Percentiles rank a stretch among this genome's conserved stretches.
Conservation (phyloP, 2,888 invertebrate genomes). For the Tortricodes alternella region DNA sequence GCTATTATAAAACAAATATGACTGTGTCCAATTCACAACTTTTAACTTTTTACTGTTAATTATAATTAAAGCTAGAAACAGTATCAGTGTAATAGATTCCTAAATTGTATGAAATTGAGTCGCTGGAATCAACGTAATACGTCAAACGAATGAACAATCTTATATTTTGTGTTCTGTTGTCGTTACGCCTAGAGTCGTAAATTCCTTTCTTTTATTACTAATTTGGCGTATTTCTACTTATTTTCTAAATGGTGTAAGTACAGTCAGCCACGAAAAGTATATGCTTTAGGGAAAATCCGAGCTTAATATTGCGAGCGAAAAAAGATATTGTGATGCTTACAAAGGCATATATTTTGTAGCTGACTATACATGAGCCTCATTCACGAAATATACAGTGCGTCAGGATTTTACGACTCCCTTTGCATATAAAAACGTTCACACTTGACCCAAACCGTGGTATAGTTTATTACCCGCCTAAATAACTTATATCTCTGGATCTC, state of each 20-base stretch:
- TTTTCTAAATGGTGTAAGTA: not conserved
- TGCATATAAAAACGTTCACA: conserved; percentile 11
- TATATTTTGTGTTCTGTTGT: not conserved
- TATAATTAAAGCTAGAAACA: too few relatives aligned
- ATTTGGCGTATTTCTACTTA: not conserved
- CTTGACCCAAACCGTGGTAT: not conserved
- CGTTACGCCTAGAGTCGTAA: conserved; percentile 1
- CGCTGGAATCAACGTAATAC: too few relatives aligned
- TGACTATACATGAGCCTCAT: not conserved
- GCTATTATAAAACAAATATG: too few relatives aligned
- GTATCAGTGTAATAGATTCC: too few relatives aligned
- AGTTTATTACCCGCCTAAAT: conserved; percentile 18
- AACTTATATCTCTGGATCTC: not conserved
- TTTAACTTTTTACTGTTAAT: too few relatives aligned
- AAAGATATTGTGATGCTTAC: not conserved
- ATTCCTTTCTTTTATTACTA: conserved; percentile 5
- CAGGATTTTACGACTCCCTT: conserved; percentile 5
- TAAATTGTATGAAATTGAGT: not conserved
- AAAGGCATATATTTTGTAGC: not conserved
- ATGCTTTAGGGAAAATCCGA: not conserved
- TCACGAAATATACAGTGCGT: conserved; percentile 7
- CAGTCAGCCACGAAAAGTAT: not conserved
- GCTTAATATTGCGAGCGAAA: not conserved
- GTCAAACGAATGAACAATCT: conserved; percentile 1
- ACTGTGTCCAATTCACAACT: too few relatives aligned